A percentile compares a stretch with the other conserved stretches of the same genome.
Conservation (phyloP, 2,113 vertebrate species). For the Sinocyclocheilus rhinocerous region DNA sequence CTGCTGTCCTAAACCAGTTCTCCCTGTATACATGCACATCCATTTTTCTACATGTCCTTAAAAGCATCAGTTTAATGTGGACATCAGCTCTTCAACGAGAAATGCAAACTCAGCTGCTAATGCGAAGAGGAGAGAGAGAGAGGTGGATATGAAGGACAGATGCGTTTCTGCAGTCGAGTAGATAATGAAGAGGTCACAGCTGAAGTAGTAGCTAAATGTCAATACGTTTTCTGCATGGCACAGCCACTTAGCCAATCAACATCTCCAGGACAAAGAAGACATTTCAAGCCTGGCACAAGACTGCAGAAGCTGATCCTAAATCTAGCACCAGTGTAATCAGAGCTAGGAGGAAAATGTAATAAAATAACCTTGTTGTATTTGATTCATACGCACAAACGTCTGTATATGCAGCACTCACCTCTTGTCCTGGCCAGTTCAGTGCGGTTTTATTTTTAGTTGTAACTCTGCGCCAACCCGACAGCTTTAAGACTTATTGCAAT, state of each 20-base stretch:
- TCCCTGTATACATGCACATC: neutral
- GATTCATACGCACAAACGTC: neutral
- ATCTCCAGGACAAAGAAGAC: neutral
- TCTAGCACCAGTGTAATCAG: neutral
- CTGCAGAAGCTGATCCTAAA: neutral
- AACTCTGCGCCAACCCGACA: neutral
- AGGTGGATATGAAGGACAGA: neutral
- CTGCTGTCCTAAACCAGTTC: too few relatives aligned
- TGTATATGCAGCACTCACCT: neutral
- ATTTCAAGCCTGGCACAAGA: neutral
- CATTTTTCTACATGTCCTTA: neutral
- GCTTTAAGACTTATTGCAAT: neutral
- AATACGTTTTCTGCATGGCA: neutral
- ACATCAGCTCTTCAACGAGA: constrained; percentile 8
- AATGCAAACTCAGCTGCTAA: constrained; percentile 18
- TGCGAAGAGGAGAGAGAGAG: neutral
- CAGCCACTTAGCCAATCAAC: constrained; percentile 5
- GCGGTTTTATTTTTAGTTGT: neutral
- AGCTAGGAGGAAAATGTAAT: neutral
- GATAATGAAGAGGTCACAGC: constrained; percentile 21
- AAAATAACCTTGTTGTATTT: neutral
- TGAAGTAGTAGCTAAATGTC: constrained; percentile 4
- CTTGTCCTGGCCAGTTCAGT: neutral
- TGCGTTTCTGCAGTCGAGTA: neutral
- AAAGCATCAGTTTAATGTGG: neutral